phyloP scores from a whole-genome alignment of 2,888 invertebrate genomes.

The Pilophorus perplexus region DNA sequence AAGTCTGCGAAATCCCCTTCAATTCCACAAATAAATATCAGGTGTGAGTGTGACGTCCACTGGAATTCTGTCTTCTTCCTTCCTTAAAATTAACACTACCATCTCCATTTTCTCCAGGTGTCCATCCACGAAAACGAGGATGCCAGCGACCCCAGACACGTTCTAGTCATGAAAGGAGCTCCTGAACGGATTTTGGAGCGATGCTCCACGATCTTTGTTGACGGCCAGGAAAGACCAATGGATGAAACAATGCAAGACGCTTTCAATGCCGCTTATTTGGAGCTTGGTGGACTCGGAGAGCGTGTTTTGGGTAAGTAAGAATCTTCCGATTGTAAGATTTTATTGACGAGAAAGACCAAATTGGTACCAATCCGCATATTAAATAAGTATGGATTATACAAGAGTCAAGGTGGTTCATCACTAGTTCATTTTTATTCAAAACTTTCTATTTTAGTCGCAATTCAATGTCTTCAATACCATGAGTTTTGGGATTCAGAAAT shows the following conservation, averaged over 20 bases:
- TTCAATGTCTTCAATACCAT: too few relatives aligned
- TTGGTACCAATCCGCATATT: too few relatives aligned
- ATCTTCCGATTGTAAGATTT: background rate
- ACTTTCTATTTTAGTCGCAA: too few relatives aligned
- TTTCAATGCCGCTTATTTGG: constrained; percentile 90
- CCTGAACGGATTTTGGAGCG: constrained; percentile 93
- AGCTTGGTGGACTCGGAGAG: constrained; percentile 87
- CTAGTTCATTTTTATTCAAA: too few relatives aligned
- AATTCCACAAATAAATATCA: constrained; percentile 95
- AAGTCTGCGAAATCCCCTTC: constrained; percentile 88
- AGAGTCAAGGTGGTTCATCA: too few relatives aligned
- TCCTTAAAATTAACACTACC: too few relatives aligned
- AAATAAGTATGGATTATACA: too few relatives aligned
- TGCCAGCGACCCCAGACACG: constrained; percentile 80
- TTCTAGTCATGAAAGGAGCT: constrained; percentile 96
- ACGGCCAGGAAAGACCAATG: constrained; percentile 85
- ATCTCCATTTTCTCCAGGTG: constrained; percentile 59
- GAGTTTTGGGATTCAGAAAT: too few relatives aligned
- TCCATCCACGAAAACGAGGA: constrained; percentile 94
- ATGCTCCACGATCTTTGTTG: constrained; percentile 85
- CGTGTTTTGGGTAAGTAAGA: constrained; percentile 62
- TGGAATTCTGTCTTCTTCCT: too few relatives aligned
- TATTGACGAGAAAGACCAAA: background rate
- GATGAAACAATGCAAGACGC: constrained; percentile 93
- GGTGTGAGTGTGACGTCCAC: too few relatives aligned